Evolutionary conservation across 2,113 vertebrate species (phyloP).

Genomic region (Rhinolophus ferrumequinum): DNA sequence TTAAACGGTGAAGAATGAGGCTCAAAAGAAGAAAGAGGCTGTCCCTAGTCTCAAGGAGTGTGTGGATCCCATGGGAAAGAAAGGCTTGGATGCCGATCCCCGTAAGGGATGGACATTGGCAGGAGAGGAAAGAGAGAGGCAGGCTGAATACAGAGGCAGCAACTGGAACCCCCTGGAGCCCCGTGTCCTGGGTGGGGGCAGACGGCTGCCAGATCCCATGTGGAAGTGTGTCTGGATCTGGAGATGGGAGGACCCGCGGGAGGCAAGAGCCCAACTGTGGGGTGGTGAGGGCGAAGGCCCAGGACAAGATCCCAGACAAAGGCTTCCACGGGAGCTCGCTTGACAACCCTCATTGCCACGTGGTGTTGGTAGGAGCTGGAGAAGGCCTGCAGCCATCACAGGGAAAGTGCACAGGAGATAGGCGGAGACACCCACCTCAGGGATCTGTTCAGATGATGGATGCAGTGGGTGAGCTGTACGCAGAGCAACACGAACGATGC

Average conservation of each 20-base stretch:
- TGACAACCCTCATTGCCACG: background rate
- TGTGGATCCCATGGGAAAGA: background rate
- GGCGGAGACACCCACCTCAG: accelerated
- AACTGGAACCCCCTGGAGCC: background rate
- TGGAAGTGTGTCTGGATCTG: background rate
- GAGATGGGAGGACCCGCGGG: background rate
- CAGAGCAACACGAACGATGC: background rate
- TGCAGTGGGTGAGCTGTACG: accelerated
- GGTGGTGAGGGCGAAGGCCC: background rate
- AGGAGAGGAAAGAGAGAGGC: too few relatives aligned
- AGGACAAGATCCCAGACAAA: background rate
- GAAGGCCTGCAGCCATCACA: background rate
- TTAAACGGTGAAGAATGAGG: background rate
- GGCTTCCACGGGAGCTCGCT: background rate
- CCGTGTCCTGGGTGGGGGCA: too few relatives aligned
- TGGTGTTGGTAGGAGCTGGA: background rate
- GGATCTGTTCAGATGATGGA: background rate
- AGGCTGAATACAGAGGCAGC: background rate
- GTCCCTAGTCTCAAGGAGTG: background rate
- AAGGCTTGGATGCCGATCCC: background rate
- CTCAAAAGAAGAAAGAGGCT: background rate
- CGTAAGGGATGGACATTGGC: accelerated
- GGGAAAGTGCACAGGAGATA: background rate
- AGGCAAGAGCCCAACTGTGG: background rate
- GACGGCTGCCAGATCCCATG: background rate